Base-by-base conservation (phyloP, 2,888 invertebrate genomes). In the Maniola hyperantus region DNA sequence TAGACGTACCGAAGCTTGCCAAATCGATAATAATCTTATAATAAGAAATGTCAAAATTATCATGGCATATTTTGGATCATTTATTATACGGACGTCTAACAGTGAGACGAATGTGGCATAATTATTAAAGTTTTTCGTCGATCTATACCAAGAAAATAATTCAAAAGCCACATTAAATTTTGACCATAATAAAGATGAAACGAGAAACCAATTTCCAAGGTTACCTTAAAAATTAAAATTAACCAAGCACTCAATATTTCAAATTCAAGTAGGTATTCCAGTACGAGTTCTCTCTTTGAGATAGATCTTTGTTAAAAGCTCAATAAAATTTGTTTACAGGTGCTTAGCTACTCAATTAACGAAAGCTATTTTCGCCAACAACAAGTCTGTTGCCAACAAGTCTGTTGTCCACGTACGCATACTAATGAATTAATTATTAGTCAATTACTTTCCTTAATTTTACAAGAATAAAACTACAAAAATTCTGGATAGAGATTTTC, bases 1-100 rank as follows among this genome's bases (percentile, higher is more conserved):
- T 60, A 66, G 69, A 61, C 62, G 51, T 65, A 64, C 64, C 84
- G 83, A 82, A 82, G 83, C 91, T 89, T 91, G 91, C 90, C 85
- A 91, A 91, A 91, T 92, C 85, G 88, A 88, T 91, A 91, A 91
- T 91, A 77, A 80, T 84, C 79, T 83, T 85, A 81, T 87, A 84
- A 88, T 83, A 83, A 82, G 83, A 83, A 81, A 74, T 74, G 77
- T 73, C 71, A 75, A 66, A 79, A 82, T 82, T 78, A 79, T 80
- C 78, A 75, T 74, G 76, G 80, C 82, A 82, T 82, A 82, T 85
- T 85, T 83, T 81, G 58, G 81, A 86, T 89, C 90, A 91, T 89
- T 90, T 88, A 83, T 91, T 84, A 70, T 50, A 90, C 76, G 77
- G 81, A 79, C 80, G 79, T 83, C 87, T 82, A 76, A 80, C 79